These are phyloP conservation scores for Eunapius fragilis DNA, from an alignment of 37 sponge, comb jelly and placozoan species.

Conservation along the genomic window DNA sequence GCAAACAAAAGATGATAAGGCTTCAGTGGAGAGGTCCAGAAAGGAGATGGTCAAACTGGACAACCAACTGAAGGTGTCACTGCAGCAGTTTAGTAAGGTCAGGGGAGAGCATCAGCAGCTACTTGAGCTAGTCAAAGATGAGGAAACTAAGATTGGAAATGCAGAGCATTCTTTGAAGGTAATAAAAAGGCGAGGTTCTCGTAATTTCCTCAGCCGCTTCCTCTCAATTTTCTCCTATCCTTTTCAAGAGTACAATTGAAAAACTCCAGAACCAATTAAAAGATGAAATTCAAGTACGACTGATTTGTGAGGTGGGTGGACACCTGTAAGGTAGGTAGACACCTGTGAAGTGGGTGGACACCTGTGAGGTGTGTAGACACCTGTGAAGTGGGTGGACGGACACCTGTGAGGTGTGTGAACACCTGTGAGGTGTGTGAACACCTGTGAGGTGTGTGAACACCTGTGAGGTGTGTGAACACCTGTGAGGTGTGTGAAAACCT, in stretches of 20 bases:
- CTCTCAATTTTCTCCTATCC: not conserved
- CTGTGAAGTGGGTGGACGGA: too few species aligned
- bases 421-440: too few species aligned
- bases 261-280: not conserved
- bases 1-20: conserved; percentile 29
- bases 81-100: not conserved
- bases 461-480: too few species aligned
- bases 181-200: not conserved
- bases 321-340: too few species aligned
- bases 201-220: not conserved
- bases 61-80: conserved; percentile 21
- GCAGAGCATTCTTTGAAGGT: conserved; percentile 25
- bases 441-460: too few species aligned
- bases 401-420: too few species aligned
- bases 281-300: not conserved
- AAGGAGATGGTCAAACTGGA: conserved; percentile 46
- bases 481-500: too few species aligned
- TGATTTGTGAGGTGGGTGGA: not conserved
- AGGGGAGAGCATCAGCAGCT: conserved; percentile 13
- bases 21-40: conserved; percentile 34
- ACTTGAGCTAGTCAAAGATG: conserved; percentile 5
- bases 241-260: not conserved
- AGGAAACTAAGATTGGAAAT: not conserved
- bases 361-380: too few species aligned
- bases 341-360: too few species aligned